These are phyloP conservation scores for Trichoplusia ni DNA, from an alignment of 1,140 invertebrate genomes.

Conservation along the genomic window DNA sequence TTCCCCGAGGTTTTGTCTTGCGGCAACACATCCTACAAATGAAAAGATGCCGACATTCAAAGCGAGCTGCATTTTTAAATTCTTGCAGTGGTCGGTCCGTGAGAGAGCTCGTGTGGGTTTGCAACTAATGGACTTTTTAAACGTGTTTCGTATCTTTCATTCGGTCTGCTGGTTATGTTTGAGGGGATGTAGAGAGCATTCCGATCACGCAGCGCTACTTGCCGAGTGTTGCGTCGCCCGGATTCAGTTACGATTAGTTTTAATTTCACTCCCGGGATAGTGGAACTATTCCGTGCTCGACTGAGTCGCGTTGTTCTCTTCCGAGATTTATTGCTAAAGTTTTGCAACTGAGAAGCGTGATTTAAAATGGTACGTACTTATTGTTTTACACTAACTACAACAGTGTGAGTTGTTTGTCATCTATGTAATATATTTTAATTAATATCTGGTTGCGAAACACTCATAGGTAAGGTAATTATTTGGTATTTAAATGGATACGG, in stretches of 20 bases:
- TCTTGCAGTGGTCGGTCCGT: constrained; percentile 43
- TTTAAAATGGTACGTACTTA: constrained; percentile 25
- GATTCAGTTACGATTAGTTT: constrained; percentile 50
- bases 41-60: constrained; percentile 68
- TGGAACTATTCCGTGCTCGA: constrained; percentile 41
- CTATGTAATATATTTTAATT: not conserved
- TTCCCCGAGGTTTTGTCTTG: constrained; percentile 75
- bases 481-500: constrained; percentile 21
- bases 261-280: constrained; percentile 45
- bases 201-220: constrained; percentile 45
- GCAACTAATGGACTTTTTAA: constrained; percentile 48
- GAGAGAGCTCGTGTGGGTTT: constrained; percentile 42
- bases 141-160: constrained; percentile 27
- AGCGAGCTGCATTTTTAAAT: constrained; percentile 68
- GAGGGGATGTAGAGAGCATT: constrained; percentile 32
- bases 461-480: not conserved
- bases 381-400: not conserved
- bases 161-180: constrained; percentile 26
- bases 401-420: not conserved
- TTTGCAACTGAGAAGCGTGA: constrained; percentile 9
- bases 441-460: not conserved
- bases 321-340: constrained; percentile 45
- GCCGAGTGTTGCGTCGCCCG: constrained; percentile 31
- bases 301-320: constrained; percentile 19
- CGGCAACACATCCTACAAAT: constrained; percentile 68